Evolutionary conservation across 2,888 invertebrate genomes (phyloP).

Genomic region (Micropterix aruncella): DNA sequence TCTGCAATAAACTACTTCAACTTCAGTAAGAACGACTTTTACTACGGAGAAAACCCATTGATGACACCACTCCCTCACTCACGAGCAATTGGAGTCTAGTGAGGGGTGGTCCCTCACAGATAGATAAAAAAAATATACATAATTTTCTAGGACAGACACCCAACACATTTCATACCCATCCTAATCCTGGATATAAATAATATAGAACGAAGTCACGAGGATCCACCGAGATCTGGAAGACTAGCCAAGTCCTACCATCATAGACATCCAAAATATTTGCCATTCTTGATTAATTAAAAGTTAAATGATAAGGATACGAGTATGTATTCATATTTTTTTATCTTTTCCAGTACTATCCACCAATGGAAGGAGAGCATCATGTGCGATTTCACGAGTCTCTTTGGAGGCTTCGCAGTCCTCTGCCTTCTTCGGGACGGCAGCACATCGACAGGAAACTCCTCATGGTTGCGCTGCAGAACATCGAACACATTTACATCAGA

Average conservation of each 20-base stretch:
- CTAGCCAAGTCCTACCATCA: neutral
- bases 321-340: slow-evolving; percentile 4
- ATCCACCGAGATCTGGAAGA: neutral
- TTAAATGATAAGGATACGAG: no score
- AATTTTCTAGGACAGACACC: no score
- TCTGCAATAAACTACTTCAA: no score
- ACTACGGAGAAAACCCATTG: no score
- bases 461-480: slow-evolving; percentile 85
- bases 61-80: no score
- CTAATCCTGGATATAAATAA: no score
- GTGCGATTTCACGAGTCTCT: slow-evolving; percentile 61
- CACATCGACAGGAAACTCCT: slow-evolving; percentile 27
- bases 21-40: no score
- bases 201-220: no score
- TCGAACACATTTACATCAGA: slow-evolving; percentile 67
- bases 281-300: neutral
- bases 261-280: neutral
- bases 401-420: slow-evolving; percentile 54
- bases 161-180: no score
- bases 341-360: slow-evolving; percentile 23
- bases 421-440: slow-evolving; percentile 15
- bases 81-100: no score
- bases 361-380: slow-evolving; percentile 35
- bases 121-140: no score
- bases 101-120: no score